Evolutionary conservation across 1,140 invertebrate species (phyloP).

Genomic region (Idris sp.): DNA sequence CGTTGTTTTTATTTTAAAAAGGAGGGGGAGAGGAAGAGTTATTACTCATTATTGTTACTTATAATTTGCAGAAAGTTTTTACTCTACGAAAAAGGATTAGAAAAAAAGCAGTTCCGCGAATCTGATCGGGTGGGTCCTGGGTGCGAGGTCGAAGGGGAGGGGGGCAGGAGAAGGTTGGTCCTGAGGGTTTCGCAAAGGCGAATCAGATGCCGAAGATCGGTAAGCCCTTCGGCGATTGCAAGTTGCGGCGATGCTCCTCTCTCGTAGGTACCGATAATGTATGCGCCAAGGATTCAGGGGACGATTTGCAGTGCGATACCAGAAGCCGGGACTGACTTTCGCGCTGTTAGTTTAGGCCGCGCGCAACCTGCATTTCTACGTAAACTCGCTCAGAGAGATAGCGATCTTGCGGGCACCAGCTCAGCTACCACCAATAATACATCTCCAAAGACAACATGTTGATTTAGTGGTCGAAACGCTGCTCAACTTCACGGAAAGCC

Average conservation of each 20-base stretch:
- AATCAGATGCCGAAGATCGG: slow-evolving; percentile 64
- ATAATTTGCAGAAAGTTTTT: no score
- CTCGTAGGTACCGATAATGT: slow-evolving; percentile 68
- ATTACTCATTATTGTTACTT: no score
- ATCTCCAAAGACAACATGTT: slow-evolving; percentile 58
- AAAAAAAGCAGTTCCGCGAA: no score
- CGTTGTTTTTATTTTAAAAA: no score
- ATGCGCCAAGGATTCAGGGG: slow-evolving; percentile 73
- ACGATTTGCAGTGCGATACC: slow-evolving; percentile 77
- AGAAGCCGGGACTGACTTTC: slow-evolving; percentile 64
- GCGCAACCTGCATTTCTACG: slow-evolving; percentile 73
- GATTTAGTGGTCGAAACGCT: slow-evolving; percentile 63
- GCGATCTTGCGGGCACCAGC: slow-evolving; percentile 65
- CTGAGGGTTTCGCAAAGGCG: slow-evolving; percentile 32
- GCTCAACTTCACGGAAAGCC: slow-evolving; percentile 41
- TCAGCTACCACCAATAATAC: slow-evolving; percentile 59
- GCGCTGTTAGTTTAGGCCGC: slow-evolving; percentile 65
- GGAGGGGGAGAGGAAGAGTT: no score
- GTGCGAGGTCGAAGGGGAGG: neutral
- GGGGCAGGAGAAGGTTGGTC: slow-evolving; percentile 23
- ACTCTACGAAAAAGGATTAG: no score
- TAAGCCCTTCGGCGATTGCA: slow-evolving; percentile 51
- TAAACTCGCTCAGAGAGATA: slow-evolving; percentile 74
- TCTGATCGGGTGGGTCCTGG: no score
- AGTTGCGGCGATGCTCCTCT: slow-evolving; percentile 43